phyloP scores from a whole-genome alignment of 2,113 vertebrate species.

The Anarhynchus alexandrinus region DNA sequence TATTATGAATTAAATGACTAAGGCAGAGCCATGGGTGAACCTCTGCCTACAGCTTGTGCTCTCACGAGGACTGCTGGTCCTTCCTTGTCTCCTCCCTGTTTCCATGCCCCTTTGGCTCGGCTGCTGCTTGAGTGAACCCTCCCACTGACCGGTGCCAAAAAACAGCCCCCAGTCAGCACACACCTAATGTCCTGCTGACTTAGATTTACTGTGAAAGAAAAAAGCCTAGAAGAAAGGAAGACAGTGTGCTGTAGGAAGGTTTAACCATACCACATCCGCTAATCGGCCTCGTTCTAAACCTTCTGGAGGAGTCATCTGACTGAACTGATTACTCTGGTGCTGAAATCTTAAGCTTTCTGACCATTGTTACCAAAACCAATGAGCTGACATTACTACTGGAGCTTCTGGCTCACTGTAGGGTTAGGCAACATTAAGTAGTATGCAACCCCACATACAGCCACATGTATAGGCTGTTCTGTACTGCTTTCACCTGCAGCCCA shows the following conservation, averaged over 20 bases:
- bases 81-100: neutral
- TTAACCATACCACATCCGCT: rapidly evolving
- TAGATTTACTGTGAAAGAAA: neutral
- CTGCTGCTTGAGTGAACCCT: neutral
- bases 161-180: neutral
- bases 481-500: neutral
- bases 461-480: neutral
- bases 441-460: neutral
- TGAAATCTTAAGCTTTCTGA: neutral
- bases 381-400: neutral
- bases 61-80: neutral
- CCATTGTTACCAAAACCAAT: neutral
- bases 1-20: rapidly evolving
- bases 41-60: neutral
- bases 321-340: too few species aligned
- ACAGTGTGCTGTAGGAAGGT: neutral
- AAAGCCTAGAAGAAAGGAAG: neutral
- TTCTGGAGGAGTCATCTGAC: neutral
- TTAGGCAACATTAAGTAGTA: neutral
- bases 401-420: neutral
- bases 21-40: neutral
- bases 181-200: neutral
- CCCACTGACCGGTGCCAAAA: neutral
- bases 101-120: rapidly evolving
- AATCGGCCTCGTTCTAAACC: rapidly evolving